phyloP scores from a whole-genome alignment of 2,797 vertebrate species.

The Acanthurus leucopareius region DNA sequence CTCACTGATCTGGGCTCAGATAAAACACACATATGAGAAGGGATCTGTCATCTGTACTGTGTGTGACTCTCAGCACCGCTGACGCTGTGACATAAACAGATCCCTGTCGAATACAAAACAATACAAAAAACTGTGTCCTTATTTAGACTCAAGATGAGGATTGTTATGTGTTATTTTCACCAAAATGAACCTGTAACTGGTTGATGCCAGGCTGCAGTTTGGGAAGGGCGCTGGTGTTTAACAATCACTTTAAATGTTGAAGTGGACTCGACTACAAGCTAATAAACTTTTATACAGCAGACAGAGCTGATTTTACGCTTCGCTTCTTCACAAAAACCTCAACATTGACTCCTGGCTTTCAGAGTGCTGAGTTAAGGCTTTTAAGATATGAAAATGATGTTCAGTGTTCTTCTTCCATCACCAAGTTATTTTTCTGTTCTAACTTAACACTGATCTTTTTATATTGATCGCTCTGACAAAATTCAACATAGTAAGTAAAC shows the following conservation, averaged over 20 bases:
- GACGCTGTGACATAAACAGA: not conserved
- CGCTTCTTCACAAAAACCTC: conserved; percentile 27
- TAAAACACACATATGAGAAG: not conserved
- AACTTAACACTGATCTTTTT: not conserved
- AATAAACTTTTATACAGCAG: conserved; percentile 23
- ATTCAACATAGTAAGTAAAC: not conserved
- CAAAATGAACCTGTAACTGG: not conserved
- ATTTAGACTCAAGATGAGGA: too few species aligned
- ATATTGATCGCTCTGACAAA: not conserved
- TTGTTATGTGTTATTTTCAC: not conserved
- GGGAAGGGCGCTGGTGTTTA: not conserved
- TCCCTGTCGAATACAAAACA: not conserved
- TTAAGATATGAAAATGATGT: conserved; percentile 1
- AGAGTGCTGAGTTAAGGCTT: not conserved
- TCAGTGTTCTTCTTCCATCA: not conserved
- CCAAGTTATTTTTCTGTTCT: not conserved
- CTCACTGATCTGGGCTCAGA: conserved; percentile 15
- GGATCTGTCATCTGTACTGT: not conserved
- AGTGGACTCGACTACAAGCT: conserved; percentile 8
- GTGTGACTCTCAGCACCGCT: not conserved
- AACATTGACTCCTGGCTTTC: conserved; percentile 19
- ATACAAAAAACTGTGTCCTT: not conserved
- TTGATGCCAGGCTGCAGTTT: not conserved
- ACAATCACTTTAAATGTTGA: conserved; percentile 13
- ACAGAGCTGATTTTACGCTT: conserved; percentile 14